A percentile compares a stretch with the other conserved stretches of the same genome.
Conservation (phyloP, 2,113 vertebrate species). For the Limanda limanda region DNA sequence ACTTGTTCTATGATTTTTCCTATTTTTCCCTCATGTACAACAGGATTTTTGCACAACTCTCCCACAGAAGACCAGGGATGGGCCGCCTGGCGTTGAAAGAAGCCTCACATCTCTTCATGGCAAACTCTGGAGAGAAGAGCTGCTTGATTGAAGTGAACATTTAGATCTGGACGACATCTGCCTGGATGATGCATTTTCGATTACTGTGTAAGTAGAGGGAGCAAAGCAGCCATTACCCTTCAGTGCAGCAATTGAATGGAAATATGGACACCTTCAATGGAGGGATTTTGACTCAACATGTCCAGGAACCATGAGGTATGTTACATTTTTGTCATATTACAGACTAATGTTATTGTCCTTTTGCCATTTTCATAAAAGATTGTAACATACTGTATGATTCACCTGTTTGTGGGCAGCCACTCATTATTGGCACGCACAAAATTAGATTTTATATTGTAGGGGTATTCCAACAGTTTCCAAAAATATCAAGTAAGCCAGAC, state of each 20-base stretch:
- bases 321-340: background rate
- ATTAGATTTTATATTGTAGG: background rate
- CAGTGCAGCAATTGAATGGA: conserved; percentile 73
- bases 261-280: conserved; percentile 79
- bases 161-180: conserved; percentile 42
- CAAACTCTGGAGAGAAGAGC: conserved; percentile 31
- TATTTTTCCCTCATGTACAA: conserved; percentile 1
- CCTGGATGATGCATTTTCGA: conserved; percentile 69
- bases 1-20: conserved; percentile 52
- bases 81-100: conserved; percentile 35
- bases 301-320: conserved; percentile 85
- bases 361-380: background rate
- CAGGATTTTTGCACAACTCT: conserved; percentile 53
- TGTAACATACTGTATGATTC: too few species aligned
- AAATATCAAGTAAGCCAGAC: background rate
- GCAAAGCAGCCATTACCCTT: conserved; percentile 57
- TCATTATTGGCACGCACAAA: background rate
- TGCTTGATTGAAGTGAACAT: conserved; percentile 27
- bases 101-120: conserved; percentile 27
- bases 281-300: conserved; percentile 82
- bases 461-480: background rate
- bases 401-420: background rate
- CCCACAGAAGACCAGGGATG: conserved; percentile 53
- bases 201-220: conserved; percentile 33
- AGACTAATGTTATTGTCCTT: background rate